These are phyloP conservation scores for Emys orbicularis DNA, from an alignment of 2,797 vertebrate genomes.

Conservation along the genomic window DNA sequence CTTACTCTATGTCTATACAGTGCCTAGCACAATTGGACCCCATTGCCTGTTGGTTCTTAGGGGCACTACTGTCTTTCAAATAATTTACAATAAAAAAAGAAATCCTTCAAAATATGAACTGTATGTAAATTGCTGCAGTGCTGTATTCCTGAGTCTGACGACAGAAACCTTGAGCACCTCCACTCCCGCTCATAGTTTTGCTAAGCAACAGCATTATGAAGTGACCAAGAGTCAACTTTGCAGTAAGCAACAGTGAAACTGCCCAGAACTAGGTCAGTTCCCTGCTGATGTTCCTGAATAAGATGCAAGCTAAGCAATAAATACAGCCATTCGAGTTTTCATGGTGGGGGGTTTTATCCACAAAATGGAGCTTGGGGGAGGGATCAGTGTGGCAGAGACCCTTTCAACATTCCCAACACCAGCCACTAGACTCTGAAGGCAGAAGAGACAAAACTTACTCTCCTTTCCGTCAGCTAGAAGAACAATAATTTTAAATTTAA, in stretches of 20 bases:
- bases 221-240: background rate
- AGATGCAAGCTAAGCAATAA: background rate
- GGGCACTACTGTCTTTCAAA: background rate
- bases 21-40: no score
- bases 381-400: background rate
- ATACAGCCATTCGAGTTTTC: background rate
- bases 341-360: background rate
- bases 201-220: background rate
- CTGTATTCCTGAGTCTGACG: accelerated
- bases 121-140: background rate
- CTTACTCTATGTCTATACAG: background rate
- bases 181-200: background rate
- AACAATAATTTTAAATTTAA: background rate
- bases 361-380: background rate
- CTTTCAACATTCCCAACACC: accelerated
- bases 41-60: no score
- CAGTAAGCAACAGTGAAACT: background rate
- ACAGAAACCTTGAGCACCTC: background rate
- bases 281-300: background rate
- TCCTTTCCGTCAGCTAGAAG: background rate
- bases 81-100: background rate
- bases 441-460: background rate
- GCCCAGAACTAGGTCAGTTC: background rate
- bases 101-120: background rate
- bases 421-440: background rate